Base-by-base conservation (phyloP, 92 coral and sea anemone genomes). In the Paragorgia papillata region DNA sequence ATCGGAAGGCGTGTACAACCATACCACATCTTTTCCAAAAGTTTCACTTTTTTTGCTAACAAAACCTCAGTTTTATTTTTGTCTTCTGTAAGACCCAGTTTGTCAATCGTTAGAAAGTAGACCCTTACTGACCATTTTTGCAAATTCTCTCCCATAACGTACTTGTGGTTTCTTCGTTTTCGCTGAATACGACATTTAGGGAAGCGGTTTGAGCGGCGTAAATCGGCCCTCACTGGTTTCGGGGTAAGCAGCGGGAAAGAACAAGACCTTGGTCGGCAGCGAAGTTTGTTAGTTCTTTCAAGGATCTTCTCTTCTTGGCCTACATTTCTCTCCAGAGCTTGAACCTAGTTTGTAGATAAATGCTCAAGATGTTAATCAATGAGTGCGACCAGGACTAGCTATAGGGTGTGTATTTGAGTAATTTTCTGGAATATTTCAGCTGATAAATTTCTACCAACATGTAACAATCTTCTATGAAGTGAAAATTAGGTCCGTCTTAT, bases 291-390 rank as follows among this genome's bases (percentile, higher is more conserved):
- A 68, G 39, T 26, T 55, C 78, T 14, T 55, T 51, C n/a, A 2
- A 71, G 51, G 17, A 71, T 71, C n/a, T 71, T 71, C 32, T 55
- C 78, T 32, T 71, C 78, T 14, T 55, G 49, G 22, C 78, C 78
- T 14, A 51, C 19, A 20, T 71, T 71, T 25, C 78, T 30, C 54
- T 71, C 78, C 4, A 71, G 58, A 2, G 78, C 78, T 71, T 71
- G 78, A 1, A 71, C 78, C 78, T 71, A 27, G n/a, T n/a, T n/a
- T n/a, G n/a, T n/a, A n/a, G n/a, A n/a, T n/a, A n/a, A n/a, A n/a
- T n/a, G n/a, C n/a, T n/a, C n/a, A n/a, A n/a, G n/a, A n/a, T n/a
- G n/a, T n/a, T n/a, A n/a, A n/a, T n/a, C n/a, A n/a, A n/a, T n/a
- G n/a, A n/a, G n/a, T n/a, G n/a, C n/a, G n/a, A n/a, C n/a, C n/a